Base-by-base conservation (phyloP, 2,888 invertebrate species). In the Branchipolynoe longqiensis region DNA sequence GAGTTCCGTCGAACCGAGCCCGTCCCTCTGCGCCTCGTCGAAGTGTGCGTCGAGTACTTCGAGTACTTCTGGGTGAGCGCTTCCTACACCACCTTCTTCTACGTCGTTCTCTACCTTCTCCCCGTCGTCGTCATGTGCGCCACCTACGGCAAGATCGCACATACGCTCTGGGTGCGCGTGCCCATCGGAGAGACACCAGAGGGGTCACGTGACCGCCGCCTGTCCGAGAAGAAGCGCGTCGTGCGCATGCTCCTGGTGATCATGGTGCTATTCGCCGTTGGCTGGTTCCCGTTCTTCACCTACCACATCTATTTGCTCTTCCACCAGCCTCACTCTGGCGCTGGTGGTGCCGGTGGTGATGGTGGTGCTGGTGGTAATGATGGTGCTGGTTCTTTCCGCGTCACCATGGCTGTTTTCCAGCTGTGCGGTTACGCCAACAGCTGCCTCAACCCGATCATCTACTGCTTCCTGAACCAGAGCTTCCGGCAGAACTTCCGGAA, bases 251-350 rank as follows among this genome's bases (percentile, higher is more conserved):
- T 92, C 64, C 88, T 91, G 33, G 84, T 89, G 33, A 87, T 92
- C 33, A 90, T 92, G 28, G 85, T 90, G 73, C 88, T 90, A 18
- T 92, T 91, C 86, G 90, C 90, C 1, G 82, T 90, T 22, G 85
- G 89, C 8, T 92, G 92, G 92, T 89, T 91, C 31, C 92, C 92
- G 1, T 92, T 91, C 87, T 91, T 92, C 87, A 89, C 90, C 12
- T 88, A 89, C 74, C 88, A 90, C 6, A 87, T 91, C n/a, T 90
- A 89, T 85, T 62, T 87, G 69, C 89, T 90, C 83, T 90, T 90
- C 78, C 82, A 86, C 69, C 82, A 82, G n/a, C 40, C 38, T 1
- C 73, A 48, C 6, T 59, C 41, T 8, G 22, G 33, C 1, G 38
- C 36, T n/a, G 31, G 62, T 31, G n/a, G n/a, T n/a, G n/a, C n/a